Evolutionary conservation across 1,140 invertebrate species (phyloP).

Genomic region (Panagrolaimus sp.): DNA sequence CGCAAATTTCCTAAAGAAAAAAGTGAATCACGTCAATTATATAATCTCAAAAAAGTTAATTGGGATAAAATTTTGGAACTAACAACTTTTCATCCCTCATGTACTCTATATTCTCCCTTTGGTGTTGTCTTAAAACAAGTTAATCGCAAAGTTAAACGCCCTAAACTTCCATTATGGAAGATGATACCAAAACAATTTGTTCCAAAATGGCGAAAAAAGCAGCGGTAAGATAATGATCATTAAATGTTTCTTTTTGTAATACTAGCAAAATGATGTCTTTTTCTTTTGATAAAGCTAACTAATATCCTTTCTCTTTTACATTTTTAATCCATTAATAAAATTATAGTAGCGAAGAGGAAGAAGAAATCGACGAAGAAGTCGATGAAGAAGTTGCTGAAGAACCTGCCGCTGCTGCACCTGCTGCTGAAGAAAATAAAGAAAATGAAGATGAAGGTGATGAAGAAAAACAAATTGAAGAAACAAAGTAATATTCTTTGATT

Average conservation of each 20-base stretch:
- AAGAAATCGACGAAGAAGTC: slow-evolving; percentile 19
- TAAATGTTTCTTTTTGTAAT: not conserved
- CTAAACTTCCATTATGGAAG: not conserved
- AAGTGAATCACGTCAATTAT: slow-evolving; percentile 9
- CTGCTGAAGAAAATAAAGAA: not conserved
- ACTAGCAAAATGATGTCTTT: not conserved
- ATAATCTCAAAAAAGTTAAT: not conserved
- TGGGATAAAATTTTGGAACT: not conserved
- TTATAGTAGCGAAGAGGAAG: slow-evolving; percentile 14
- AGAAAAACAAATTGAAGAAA: slow-evolving; percentile 13
- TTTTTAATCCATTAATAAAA: not conserved
- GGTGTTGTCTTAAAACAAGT: slow-evolving; percentile 13
- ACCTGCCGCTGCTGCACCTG: not conserved
- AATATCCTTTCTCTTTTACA: not conserved
- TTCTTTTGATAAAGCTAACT: slow-evolving; percentile 1
- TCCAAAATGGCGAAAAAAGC: not conserved
- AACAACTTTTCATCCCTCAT: slow-evolving; percentile 2
- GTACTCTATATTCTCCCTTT: slow-evolving; percentile 4
- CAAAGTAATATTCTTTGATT: not conserved
- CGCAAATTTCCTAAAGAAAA: not conserved
- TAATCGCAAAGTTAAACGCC: slow-evolving; percentile 6
- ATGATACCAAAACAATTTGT: not conserved
- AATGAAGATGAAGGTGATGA: slow-evolving; percentile 2
- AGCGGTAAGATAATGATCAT: not conserved
- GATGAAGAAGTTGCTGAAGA: slow-evolving; percentile 20